These are phyloP conservation scores for western clawed frog (Xenopus tropicalis) DNA, from an alignment of 2,113 vertebrate species.

Conservation along the genomic window UCB_Xtro_10.0 CM004444.2:96418001-96418500, in stretches of 20 bases:
- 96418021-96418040: no score
- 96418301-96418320: constrained; percentile 83
- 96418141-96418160: no score
- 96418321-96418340: constrained; percentile 92
- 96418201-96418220: neutral
- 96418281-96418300: constrained; percentile 97
- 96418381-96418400: neutral
- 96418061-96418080: no score
- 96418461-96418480: no score
- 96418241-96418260: constrained; percentile 94
- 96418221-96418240: neutral
- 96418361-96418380: constrained; percentile 72
- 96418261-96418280: constrained; percentile 97
- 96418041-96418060: no score
- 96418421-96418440: no score
- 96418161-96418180: no score
- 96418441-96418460: no score
- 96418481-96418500: no score
- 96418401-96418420: no score
- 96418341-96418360: constrained; percentile 94
- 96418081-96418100: neutral
- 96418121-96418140: neutral
- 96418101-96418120: neutral
- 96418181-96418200: neutral
- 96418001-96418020: no score